Base-by-base conservation (phyloP, 1,140 invertebrate genomes). In the Trachymyrmex septentrionalis region DNA sequence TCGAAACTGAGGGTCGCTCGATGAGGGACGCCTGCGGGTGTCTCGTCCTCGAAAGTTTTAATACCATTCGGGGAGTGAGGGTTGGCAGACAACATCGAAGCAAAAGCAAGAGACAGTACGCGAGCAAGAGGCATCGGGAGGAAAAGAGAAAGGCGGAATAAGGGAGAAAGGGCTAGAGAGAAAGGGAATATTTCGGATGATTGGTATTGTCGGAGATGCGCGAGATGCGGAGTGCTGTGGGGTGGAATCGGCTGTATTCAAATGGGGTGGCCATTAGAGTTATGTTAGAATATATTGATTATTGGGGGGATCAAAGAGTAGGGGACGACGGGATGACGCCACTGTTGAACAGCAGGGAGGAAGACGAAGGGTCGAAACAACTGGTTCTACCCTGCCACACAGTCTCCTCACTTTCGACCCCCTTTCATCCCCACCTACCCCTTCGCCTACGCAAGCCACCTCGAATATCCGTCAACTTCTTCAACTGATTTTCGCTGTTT, bases 281-380 rank as follows among this genome's bases (percentile, higher is more conserved):
- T 95, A 94, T 95, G 94, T 93, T 95, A 94, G 94, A 94, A 95
- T 95, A 95, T 95, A 95, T 95, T 95, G 94, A 95, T 95, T 95
- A 95, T 95, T 94, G 94, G 93, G 94, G 94, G 93, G 94, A 95
- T 95, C 94, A 95, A 95, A 95, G 94, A 91, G 92, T 93, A 92
- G 93, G 93, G 86, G 76, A 92, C 86, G 86, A 85, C 86, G 87
- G 89, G 86, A 92, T 92, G 92, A 93, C 92, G 92, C 92, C 89
- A 92, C 90, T 91, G 87, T 78, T 78, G 90, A 91, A 75, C 90
- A 86, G 67, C 91, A 92, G 91, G 92, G 93, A 92, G 90, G 91
- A 93, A 91, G 90, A 91, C 88, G 89, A 93, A 93, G 92, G 92
- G 87, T 91, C 77, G 89, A 92, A 92, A 87, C 90, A 89, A 91